Percentiles rank a stretch among this genome's conserved stretches.
phyloP scores from a whole-genome alignment of 2,888 invertebrate genomes.

The Saturnia pavonia region DNA sequence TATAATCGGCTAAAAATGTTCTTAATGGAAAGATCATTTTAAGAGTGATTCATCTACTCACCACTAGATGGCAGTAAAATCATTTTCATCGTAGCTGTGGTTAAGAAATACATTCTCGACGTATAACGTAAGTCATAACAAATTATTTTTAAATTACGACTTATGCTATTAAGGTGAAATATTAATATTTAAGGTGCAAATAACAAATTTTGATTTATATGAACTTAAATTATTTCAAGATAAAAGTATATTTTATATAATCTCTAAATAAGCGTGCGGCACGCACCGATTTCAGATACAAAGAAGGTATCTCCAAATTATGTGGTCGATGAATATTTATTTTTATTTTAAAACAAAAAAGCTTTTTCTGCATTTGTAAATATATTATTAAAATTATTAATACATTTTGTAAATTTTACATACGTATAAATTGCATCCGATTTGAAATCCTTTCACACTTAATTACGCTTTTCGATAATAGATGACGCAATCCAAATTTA shows the following conservation, averaged over 20 bases:
- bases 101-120: no score
- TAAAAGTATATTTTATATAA: no score
- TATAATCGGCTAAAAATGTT: background rate
- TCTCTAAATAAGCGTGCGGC: no score
- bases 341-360: background rate
- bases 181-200: no score
- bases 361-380: background rate
- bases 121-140: no score
- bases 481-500: slow-evolving; percentile 46
- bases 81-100: background rate
- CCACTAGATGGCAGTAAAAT: slow-evolving; percentile 34
- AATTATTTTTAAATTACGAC: no score
- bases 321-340: background rate
- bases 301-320: background rate
- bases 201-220: no score
- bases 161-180: no score
- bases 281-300: background rate
- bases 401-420: background rate
- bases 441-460: slow-evolving; percentile 13
- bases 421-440: background rate
- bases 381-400: background rate
- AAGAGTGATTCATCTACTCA: slow-evolving; percentile 22
- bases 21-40: background rate
- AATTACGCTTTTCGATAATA: slow-evolving; percentile 39
- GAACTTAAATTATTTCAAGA: no score